Evolutionary conservation across 2,888 invertebrate genomes (phyloP).

Genomic region (Caenorhabditis sp.): DNA sequence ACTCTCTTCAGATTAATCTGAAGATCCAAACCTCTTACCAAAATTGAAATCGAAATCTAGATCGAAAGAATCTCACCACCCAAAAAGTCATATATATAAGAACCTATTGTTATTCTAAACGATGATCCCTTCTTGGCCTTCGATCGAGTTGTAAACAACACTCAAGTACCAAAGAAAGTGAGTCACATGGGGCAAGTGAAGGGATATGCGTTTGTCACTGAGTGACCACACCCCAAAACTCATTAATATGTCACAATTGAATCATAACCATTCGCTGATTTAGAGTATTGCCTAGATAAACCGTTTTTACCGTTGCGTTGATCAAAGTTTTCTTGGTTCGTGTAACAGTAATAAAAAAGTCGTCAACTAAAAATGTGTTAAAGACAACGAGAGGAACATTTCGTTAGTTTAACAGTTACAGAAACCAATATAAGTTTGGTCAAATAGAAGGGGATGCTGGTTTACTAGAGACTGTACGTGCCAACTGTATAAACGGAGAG

Average conservation of each 20-base stretch:
- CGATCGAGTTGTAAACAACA: constrained; percentile 31
- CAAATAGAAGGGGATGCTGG: too few relatives aligned
- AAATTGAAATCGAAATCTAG: neutral
- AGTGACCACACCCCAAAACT: constrained; percentile 18
- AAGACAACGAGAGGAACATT: too few relatives aligned
- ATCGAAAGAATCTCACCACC: neutral
- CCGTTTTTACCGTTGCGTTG: too few relatives aligned
- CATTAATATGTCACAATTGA: neutral
- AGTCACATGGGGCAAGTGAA: constrained; percentile 21
- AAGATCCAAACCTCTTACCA: neutral
- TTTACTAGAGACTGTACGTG: too few relatives aligned
- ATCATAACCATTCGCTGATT: neutral
- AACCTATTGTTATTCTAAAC: constrained; percentile 2
- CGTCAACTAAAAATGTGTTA: too few relatives aligned
- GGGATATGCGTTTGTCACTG: constrained; percentile 7
- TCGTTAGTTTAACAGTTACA: too few relatives aligned
- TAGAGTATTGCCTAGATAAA: too few relatives aligned
- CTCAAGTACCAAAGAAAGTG: constrained; percentile 38
- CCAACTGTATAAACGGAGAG: too few relatives aligned
- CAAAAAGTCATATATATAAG: neutral
- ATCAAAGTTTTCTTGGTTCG: too few relatives aligned
- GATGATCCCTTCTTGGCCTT: constrained; percentile 12
- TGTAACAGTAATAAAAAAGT: too few relatives aligned
- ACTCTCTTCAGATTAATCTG: too few relatives aligned
- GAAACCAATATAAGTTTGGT: too few relatives aligned